Percentiles rank a stretch among this genome's conserved stretches.
phyloP scores from a whole-genome alignment of 2,888 invertebrate species.

The Catocala fraxini region DNA sequence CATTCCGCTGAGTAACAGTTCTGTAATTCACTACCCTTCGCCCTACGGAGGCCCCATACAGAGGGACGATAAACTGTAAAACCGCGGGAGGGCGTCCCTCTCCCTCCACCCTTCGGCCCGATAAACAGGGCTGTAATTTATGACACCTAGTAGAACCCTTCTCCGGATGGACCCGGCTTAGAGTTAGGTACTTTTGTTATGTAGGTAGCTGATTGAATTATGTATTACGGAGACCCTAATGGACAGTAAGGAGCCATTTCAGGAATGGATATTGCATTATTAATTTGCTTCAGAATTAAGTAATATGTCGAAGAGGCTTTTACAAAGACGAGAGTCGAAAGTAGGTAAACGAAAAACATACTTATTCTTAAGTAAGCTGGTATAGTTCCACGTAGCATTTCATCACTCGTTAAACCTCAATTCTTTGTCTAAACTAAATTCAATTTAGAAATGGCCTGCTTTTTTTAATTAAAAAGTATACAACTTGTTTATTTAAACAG shows the following conservation, averaged over 20 bases:
- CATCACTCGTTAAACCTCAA: too few species aligned
- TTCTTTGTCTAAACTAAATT: too few species aligned
- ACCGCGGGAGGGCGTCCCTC: constrained; percentile 80
- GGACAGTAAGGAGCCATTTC: constrained; percentile 38
- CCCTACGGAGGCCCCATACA: constrained; percentile 72
- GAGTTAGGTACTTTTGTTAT: constrained; percentile 44
- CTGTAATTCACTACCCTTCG: constrained; percentile 76
- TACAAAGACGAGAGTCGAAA: too few species aligned
- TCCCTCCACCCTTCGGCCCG: constrained; percentile 74
- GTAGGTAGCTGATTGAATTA: constrained; percentile 48
- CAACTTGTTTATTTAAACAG: too few species aligned
- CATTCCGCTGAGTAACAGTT: constrained; percentile 78
- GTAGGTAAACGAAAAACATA: too few species aligned
- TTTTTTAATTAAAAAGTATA: too few species aligned
- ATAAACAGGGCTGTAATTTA: constrained; percentile 86
- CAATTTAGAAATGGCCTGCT: too few species aligned
- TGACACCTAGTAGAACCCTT: constrained; percentile 80
- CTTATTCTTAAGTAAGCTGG: too few species aligned
- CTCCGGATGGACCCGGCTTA: constrained; percentile 61
- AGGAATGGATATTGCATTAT: constrained; percentile 25
- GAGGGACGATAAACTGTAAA: constrained; percentile 85
- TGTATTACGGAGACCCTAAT: constrained; percentile 46
- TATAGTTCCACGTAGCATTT: too few species aligned
- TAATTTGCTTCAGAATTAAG: constrained; percentile 30
- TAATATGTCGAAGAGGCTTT: neutral